A percentile compares a stretch with the other conserved stretches of the same genome.
Conservation (phyloP, 2,888 invertebrate genomes). For the Branchellion lobata region DNA sequence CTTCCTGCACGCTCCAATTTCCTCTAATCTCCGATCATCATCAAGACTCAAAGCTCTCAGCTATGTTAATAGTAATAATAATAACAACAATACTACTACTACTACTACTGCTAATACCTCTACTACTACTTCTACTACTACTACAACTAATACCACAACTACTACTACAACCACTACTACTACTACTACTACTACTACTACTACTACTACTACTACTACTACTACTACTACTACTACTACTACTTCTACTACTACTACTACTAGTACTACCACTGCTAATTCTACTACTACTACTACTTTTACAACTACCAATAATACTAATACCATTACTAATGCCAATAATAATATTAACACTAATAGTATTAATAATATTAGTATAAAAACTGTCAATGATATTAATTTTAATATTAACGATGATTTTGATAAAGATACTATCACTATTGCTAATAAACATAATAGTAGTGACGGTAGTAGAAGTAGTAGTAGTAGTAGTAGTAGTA, state of each 20-base stretch:
- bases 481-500: neutral
- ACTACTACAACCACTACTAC: neutral
- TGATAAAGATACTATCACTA: no score
- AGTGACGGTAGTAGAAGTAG: neutral
- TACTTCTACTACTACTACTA: no score
- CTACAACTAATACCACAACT: no score
- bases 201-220: neutral
- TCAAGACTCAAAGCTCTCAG: constrained; percentile 25
- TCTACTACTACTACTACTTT: no score
- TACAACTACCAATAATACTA: neutral
- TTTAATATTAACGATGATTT: no score
- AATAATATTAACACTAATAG: neutral
- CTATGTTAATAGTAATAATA: neutral
- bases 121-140: no score
- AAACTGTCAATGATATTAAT: no score
- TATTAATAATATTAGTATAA: neutral
- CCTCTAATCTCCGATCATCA: constrained; percentile 28
- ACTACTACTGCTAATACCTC: neutral
- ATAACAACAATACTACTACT: neutral
- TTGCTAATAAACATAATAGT: no score
- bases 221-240: neutral
- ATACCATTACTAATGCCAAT: constrained; percentile 30
- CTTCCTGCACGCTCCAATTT: constrained; percentile 8
- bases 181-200: constrained; percentile 18
- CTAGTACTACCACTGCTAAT: no score